Evolutionary conservation across 2,888 invertebrate genomes (phyloP).

Genomic region (Thelaira solivaga): DNA sequence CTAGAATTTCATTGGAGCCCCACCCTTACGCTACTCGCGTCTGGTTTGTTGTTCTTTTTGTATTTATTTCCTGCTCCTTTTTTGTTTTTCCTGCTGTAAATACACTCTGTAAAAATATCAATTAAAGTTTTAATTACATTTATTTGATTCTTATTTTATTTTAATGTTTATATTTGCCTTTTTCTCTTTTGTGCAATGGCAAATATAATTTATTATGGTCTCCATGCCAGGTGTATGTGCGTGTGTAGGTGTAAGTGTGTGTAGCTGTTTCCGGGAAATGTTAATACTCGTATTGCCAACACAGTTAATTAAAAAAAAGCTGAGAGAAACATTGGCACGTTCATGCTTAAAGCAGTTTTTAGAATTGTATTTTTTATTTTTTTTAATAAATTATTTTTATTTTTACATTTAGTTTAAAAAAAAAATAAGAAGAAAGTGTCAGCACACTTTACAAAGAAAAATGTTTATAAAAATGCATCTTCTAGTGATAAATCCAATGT

Average conservation of each 20-base stretch:
- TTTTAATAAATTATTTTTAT: too few relatives aligned
- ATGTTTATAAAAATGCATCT: too few relatives aligned
- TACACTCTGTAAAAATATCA: constrained; percentile 44
- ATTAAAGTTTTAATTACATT: constrained; percentile 53
- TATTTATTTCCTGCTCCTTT: background rate
- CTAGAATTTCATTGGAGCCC: constrained; percentile 22
- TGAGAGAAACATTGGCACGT: too few relatives aligned
- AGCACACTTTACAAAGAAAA: too few relatives aligned
- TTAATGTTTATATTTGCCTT: background rate
- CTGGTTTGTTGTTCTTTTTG: background rate
- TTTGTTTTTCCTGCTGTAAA: constrained; percentile 26
- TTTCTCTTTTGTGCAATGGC: constrained; percentile 23
- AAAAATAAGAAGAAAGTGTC: too few relatives aligned
- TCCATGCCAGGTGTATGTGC: background rate
- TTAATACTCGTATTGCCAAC: background rate
- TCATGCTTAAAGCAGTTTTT: too few relatives aligned
- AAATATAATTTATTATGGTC: background rate
- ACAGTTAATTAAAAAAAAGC: too few relatives aligned
- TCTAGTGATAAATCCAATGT: too few relatives aligned
- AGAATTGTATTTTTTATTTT: too few relatives aligned
- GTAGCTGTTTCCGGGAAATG: constrained; percentile 3
- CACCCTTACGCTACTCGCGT: background rate
- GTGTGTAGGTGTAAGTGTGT: background rate
- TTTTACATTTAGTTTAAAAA: too few relatives aligned
- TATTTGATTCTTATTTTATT: constrained; percentile 38